Evolutionary conservation across 2,113 vertebrate species (phyloP).

Genomic region (Coptodon rendalli): DNA sequence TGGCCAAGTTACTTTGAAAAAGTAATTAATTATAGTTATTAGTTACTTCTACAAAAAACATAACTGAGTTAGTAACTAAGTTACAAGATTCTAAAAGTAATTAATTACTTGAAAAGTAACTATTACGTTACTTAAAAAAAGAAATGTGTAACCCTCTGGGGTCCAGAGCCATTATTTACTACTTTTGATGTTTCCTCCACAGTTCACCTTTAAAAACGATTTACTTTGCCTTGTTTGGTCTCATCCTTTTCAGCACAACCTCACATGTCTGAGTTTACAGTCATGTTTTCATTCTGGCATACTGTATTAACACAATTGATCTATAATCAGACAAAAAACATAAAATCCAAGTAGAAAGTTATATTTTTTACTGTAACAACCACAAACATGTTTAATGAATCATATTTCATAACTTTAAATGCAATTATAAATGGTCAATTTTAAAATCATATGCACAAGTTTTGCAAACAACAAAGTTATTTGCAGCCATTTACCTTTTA

Average conservation of each 20-base stretch:
- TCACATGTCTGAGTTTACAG: accelerated
- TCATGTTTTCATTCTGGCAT: accelerated
- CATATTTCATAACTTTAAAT: neutral
- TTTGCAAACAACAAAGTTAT: too few species aligned
- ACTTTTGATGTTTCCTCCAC: neutral
- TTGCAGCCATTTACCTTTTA: accelerated
- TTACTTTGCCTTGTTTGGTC: accelerated
- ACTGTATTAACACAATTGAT: accelerated
- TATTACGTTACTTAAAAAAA: neutral
- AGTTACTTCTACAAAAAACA: neutral
- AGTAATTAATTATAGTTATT: neutral
- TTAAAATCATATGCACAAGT: too few species aligned
- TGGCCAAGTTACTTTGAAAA: neutral
- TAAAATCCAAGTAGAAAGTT: neutral
- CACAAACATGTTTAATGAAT: neutral
- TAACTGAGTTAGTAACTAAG: neutral
- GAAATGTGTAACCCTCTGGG: neutral
- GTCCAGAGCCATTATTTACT: accelerated
- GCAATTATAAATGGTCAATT: neutral
- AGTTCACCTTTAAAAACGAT: neutral
- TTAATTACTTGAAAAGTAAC: neutral
- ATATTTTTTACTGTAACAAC: too few species aligned
- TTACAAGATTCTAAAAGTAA: neutral
- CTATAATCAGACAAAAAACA: neutral
- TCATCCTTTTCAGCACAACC: neutral